Percentiles rank a stretch among this genome's conserved stretches.
phyloP scores from a whole-genome alignment of 1,140 invertebrate genomes.

The Apis cerana region DNA sequence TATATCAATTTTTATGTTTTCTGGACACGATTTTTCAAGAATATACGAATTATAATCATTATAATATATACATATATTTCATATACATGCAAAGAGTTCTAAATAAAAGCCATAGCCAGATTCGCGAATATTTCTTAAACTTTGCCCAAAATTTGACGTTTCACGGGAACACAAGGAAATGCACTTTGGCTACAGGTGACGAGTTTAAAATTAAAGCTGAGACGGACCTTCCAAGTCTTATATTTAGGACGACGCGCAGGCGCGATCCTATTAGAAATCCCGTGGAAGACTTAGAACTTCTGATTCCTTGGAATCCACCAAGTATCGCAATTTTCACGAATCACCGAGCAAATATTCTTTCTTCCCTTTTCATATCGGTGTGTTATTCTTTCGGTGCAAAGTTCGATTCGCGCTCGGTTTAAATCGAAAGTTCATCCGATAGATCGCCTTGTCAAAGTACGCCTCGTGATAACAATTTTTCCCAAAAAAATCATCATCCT shows the following conservation, averaged over 20 bases:
- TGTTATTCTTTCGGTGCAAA: neutral
- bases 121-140: neutral
- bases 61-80: too few species aligned
- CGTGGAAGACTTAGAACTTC: conserved; percentile 58
- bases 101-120: neutral
- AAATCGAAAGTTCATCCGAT: neutral
- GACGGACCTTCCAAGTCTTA: conserved; percentile 71
- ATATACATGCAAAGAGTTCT: neutral
- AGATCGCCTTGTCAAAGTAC: neutral
- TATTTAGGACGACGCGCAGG: conserved; percentile 76
- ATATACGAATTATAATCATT: too few species aligned
- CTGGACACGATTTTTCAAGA: too few species aligned
- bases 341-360: neutral
- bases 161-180: conserved; percentile 30
- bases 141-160: conserved; percentile 30
- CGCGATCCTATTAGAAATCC: conserved; percentile 70
- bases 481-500: neutral
- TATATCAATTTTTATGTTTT: too few species aligned
- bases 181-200: conserved; percentile 39
- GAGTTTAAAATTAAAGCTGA: conserved; percentile 75
- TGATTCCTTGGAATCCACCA: conserved; percentile 50
- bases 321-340: conserved; percentile 44
- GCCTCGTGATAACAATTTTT: neutral
- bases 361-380: neutral
- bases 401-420: neutral